phyloP scores from a whole-genome alignment of 1,140 invertebrate species.

The Drosophila persimilis region DNA sequence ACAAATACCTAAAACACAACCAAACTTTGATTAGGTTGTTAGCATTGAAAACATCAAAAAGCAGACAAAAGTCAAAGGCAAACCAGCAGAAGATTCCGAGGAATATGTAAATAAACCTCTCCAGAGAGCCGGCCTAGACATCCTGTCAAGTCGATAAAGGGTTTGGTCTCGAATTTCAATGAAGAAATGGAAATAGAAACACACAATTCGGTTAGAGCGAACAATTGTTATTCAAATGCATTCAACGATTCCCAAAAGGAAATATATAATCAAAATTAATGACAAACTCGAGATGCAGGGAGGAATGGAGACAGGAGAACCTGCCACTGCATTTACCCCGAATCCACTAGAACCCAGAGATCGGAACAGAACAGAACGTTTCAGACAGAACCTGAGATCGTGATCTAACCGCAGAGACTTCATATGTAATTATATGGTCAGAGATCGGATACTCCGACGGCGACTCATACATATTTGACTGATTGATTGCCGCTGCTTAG shows the following conservation, averaged over 20 bases:
- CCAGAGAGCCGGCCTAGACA: slow-evolving; percentile 37
- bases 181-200: slow-evolving; percentile 31
- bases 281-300: slow-evolving; percentile 35
- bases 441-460: slow-evolving; percentile 29
- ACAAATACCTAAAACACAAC: slow-evolving; percentile 49
- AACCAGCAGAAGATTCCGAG: slow-evolving; percentile 24
- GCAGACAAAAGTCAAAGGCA: slow-evolving; percentile 44
- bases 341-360: slow-evolving; percentile 14
- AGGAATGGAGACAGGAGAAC: slow-evolving; percentile 2
- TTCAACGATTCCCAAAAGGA: slow-evolving; percentile 32
- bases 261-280: slow-evolving; percentile 69
- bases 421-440: slow-evolving; percentile 67
- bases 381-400: slow-evolving; percentile 10
- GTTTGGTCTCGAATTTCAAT: slow-evolving; percentile 58
- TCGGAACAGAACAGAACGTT: background rate
- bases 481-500: slow-evolving; percentile 40
- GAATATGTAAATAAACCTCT: slow-evolving; percentile 60
- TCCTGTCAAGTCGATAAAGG: slow-evolving; percentile 66
- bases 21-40: slow-evolving; percentile 63
- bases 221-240: slow-evolving; percentile 75
- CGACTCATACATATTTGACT: slow-evolving; percentile 32
- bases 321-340: slow-evolving; percentile 39
- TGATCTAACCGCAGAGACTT: slow-evolving; percentile 71
- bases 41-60: slow-evolving; percentile 59
- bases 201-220: slow-evolving; percentile 9